These are phyloP conservation scores for Pseudorasbora parva DNA, from an alignment of 2,113 vertebrate genomes.

Conservation along the genomic window DNA sequence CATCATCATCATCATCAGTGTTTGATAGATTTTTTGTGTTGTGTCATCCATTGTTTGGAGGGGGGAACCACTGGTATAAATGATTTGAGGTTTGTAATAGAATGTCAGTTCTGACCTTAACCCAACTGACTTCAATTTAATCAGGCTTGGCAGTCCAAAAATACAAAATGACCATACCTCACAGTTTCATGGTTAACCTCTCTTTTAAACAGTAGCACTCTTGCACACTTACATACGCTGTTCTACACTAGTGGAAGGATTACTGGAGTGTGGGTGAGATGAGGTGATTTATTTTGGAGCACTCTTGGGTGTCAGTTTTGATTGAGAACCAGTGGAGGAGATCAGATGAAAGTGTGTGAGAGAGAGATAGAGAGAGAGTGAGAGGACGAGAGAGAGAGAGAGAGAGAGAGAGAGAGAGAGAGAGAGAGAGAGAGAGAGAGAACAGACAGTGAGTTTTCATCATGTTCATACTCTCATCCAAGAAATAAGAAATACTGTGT, in stretches of 20 bases:
- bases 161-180: background rate
- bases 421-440: background rate
- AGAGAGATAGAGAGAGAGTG: too few relatives aligned
- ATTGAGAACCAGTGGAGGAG: constrained; percentile 40
- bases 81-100: background rate
- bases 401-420: background rate
- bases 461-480: background rate
- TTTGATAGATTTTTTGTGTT: background rate
- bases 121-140: background rate
- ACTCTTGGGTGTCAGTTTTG: constrained; percentile 39
- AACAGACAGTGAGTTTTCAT: background rate
- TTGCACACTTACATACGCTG: background rate
- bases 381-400: background rate
- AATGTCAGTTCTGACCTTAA: constrained; percentile 8
- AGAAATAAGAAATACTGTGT: background rate
- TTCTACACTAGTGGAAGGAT: constrained; percentile 10
- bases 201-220: constrained; percentile 1
- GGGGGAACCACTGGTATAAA: background rate
- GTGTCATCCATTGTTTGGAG: background rate
- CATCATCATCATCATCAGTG: too few relatives aligned
- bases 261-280: constrained; percentile 28
- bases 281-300: constrained; percentile 42
- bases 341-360: constrained; percentile 28
- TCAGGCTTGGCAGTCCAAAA: background rate
- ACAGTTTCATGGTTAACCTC: background rate